A percentile compares a stretch with the other conserved stretches of the same genome.
Conservation (phyloP, 1,140 invertebrate species). For the Armadillidium nasatum region DNA sequence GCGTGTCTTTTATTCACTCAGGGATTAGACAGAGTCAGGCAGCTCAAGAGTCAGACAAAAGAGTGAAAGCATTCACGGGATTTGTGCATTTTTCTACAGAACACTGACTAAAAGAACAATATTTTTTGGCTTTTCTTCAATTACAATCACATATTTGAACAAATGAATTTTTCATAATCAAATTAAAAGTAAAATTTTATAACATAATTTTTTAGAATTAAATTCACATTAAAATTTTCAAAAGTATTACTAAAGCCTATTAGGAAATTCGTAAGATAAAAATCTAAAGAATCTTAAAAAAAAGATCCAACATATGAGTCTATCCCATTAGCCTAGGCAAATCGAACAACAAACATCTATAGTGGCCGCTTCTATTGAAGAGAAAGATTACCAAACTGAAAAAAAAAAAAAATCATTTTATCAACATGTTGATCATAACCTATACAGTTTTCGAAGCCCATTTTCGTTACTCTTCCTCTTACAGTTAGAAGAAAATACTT, state of each 20-base stretch:
- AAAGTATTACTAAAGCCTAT: no score
- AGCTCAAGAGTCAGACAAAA: constrained; percentile 10
- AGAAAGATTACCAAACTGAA: no score
- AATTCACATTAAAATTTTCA: no score
- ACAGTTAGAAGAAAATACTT: neutral
- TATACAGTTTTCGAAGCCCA: neutral
- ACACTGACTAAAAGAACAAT: neutral
- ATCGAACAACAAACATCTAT: no score
- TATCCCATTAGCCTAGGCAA: neutral
- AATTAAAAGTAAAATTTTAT: no score
- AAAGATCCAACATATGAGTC: neutral
- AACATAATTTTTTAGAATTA: no score
- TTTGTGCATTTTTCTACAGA: neutral
- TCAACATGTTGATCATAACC: neutral
- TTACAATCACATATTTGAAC: neutral
- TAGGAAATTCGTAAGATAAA: no score
- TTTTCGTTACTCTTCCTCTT: neutral
- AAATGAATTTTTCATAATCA: no score
- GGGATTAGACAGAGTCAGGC: constrained; percentile 1
- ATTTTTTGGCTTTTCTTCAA: neutral
- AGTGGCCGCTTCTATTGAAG: no score
- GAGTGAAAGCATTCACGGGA: neutral
- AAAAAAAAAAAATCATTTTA: neutral
- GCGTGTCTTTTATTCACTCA: neutral
- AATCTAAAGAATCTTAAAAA: no score